Evolutionary conservation across 92 coral and sea anemone genomes (phyloP).

Genomic region (Heliopora coerulea): DNA sequence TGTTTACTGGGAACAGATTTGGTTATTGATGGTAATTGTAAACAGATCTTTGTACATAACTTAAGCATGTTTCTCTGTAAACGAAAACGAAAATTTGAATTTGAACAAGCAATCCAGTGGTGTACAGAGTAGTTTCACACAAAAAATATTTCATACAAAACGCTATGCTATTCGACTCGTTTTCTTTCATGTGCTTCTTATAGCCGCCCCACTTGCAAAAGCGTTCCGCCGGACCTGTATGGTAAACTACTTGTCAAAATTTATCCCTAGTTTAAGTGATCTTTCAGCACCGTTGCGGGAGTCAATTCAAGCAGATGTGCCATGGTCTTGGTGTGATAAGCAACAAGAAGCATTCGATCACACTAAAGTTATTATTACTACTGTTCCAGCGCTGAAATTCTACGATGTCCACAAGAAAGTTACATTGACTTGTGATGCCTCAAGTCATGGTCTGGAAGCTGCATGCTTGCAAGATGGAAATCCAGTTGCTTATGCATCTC

Average conservation of each 20-base stretch:
- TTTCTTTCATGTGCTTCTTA: too few species aligned
- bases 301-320: conserved; percentile 32
- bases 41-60: too few species aligned
- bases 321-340: conserved; percentile 35
- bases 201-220: too few species aligned
- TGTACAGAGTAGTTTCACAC: too few species aligned
- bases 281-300: conserved; percentile 55
- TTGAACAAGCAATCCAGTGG: too few species aligned
- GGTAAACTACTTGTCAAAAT: conserved; percentile 61
- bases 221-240: too few species aligned
- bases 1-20: too few species aligned
- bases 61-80: too few species aligned
- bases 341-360: conserved; percentile 41
- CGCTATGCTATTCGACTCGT: too few species aligned
- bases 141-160: too few species aligned
- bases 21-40: too few species aligned
- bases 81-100: too few species aligned
- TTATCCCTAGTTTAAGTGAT: conserved; percentile 44
- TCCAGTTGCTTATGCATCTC: conserved; percentile 46
- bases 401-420: conserved; percentile 39
- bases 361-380: conserved; percentile 27
- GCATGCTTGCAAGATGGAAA: conserved; percentile 43
- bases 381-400: conserved; percentile 34
- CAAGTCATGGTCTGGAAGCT: conserved; percentile 42
- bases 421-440: conserved; percentile 41